Conservation (phyloP, 2,797 vertebrate genomes). For the Coreius guichenoti region DNA sequence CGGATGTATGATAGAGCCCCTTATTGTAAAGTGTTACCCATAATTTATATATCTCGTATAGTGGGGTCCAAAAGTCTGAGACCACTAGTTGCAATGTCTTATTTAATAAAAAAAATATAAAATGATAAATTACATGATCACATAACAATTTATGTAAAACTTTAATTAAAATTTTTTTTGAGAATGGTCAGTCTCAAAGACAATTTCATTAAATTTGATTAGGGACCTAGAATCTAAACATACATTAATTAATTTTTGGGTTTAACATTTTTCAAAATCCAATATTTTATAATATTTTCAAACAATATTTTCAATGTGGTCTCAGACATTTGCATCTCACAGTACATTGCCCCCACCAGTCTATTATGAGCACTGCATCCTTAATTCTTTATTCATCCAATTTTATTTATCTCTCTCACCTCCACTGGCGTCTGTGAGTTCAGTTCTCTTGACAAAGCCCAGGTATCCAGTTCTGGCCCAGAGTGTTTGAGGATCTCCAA, state of each 20-base stretch:
- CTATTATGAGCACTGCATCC: not conserved
- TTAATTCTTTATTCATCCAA: too few species aligned
- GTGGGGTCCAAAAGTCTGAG: not conserved
- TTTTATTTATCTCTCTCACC: slow-evolving; percentile 74
- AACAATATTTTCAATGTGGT: not conserved
- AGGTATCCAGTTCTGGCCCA: slow-evolving; percentile 97
- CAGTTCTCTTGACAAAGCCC: slow-evolving; percentile 94
- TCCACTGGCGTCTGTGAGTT: slow-evolving; percentile 93
- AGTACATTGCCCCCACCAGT: not conserved
- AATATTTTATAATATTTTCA: too few species aligned
- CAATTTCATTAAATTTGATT: not conserved
- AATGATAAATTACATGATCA: too few species aligned
- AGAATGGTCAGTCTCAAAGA: not conserved
- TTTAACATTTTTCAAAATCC: too few species aligned
- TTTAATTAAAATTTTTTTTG: too few species aligned
- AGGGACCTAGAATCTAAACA: not conserved
- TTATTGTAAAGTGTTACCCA: not conserved
- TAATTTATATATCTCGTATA: not conserved
- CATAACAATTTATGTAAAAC: not conserved
- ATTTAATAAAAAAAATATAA: not conserved
- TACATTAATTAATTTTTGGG: not conserved
- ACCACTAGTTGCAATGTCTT: not conserved
- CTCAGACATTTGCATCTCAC: not conserved
- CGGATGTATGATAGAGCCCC: too few species aligned
- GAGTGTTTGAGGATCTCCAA: slow-evolving; percentile 93